phyloP scores from a whole-genome alignment of 2,888 invertebrate genomes.

The Melitaea athalia region DNA sequence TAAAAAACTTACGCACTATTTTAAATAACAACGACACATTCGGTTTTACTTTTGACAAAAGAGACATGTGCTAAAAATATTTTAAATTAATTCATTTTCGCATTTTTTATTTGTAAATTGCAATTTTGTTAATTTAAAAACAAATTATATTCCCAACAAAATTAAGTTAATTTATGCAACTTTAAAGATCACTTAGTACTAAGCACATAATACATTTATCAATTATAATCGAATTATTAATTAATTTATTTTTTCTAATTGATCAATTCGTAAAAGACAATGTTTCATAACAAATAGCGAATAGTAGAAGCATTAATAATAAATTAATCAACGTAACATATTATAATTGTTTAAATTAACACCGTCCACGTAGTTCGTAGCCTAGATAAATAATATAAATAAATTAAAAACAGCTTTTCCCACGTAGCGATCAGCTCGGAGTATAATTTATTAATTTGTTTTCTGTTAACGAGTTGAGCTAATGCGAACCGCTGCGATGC shows the following conservation, averaged over 20 bases:
- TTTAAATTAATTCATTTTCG: too few species aligned
- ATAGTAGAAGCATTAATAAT: conserved; percentile 5
- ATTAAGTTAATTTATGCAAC: too few species aligned
- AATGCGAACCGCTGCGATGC: conserved; percentile 58
- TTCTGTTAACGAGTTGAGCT: conserved; percentile 70
- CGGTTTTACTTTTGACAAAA: too few species aligned
- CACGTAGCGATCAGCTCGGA: conserved; percentile 64
- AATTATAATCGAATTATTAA: too few species aligned
- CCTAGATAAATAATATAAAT: conserved; percentile 48
- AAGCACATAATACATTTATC: too few species aligned
- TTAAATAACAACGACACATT: too few species aligned
- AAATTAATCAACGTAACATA: conserved; percentile 28
- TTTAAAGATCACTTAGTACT: too few species aligned
- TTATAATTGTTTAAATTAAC: conserved; percentile 31
- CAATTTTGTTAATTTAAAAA: too few species aligned
- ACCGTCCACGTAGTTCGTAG: conserved; percentile 44
- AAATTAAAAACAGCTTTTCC: conserved; percentile 56
- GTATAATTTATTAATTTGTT: conserved; percentile 79
- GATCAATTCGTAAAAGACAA: background rate
- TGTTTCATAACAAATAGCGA: background rate
- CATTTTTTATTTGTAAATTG: too few species aligned
- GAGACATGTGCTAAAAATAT: too few species aligned
- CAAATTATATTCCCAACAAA: too few species aligned
- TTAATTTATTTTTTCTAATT: background rate
- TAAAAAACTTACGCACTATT: too few species aligned